Percentiles rank a stretch among this genome's conserved stretches.
phyloP scores from a whole-genome alignment of 2,888 invertebrate genomes.

The Epicampocera succincta region DNA sequence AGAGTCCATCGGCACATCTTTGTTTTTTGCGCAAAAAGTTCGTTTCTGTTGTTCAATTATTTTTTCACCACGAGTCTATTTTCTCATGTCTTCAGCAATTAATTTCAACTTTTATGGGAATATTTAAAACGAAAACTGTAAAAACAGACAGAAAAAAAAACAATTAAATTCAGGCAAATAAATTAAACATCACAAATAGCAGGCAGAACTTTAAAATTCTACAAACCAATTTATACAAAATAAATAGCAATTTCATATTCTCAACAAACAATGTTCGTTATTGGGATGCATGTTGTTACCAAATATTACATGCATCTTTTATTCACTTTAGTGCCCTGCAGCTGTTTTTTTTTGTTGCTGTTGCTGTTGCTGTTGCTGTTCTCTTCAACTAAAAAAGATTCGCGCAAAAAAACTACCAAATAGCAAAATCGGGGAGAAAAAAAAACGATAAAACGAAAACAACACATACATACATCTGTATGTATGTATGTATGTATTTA shows the following conservation, averaged over 20 bases:
- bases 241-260: conserved; percentile 44
- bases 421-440: conserved; percentile 4
- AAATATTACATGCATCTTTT: conserved; percentile 48
- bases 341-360: conserved; percentile 36
- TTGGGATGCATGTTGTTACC: conserved; percentile 24
- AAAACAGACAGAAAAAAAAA: neutral
- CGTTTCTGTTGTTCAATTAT: neutral
- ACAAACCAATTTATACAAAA: conserved; percentile 27
- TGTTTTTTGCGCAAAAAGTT: too few relatives aligned
- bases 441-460: conserved; percentile 4
- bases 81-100: neutral
- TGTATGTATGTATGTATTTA: too few relatives aligned
- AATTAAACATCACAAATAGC: conserved; percentile 47
- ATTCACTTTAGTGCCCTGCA: conserved; percentile 61
- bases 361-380: neutral
- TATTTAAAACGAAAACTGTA: conserved; percentile 48
- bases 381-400: neutral
- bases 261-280: conserved; percentile 14
- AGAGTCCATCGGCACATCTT: too few relatives aligned
- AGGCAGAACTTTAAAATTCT: conserved; percentile 15
- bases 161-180: conserved; percentile 41
- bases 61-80: neutral
- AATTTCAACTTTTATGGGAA: conserved; percentile 34
- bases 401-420: neutral
- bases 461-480: neutral